These are phyloP conservation scores for Cryptoleucopteryx plumbea DNA, from an alignment of 2,113 vertebrate species.

Conservation along the genomic window DNA sequence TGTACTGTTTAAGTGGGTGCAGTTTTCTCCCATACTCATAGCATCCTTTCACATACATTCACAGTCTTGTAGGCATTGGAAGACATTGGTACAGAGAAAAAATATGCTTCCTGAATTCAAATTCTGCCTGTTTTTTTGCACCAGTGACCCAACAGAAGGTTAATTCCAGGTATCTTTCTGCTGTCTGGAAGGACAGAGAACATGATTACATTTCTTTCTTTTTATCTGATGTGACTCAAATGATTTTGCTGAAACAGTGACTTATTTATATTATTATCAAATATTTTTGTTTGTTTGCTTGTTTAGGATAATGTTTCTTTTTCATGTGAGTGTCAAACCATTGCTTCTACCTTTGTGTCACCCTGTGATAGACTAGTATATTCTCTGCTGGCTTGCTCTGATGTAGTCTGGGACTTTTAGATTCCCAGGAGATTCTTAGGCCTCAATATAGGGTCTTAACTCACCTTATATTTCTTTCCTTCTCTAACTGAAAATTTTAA, in stretches of 20 bases:
- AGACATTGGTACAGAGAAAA: neutral
- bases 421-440: neutral
- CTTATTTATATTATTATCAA: neutral
- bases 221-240: neutral
- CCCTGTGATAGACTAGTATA: fast-evolving
- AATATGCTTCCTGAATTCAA: neutral
- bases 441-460: neutral
- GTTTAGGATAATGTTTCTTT: neutral
- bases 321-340: neutral
- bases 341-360: neutral
- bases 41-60: neutral
- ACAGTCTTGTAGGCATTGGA: neutral
- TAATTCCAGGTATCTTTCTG: neutral
- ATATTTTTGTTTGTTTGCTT: no score
- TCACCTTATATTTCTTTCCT: neutral
- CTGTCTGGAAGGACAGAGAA: neutral
- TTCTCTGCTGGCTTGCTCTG: neutral
- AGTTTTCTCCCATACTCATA: neutral
- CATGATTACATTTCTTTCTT: neutral
- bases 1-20: neutral
- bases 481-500: neutral
- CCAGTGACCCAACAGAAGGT: neutral
- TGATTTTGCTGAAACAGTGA: neutral
- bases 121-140: neutral
- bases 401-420: neutral